Base-by-base conservation (phyloP, 2,797 vertebrate genomes). In the Serranus cabrilla region DNA sequence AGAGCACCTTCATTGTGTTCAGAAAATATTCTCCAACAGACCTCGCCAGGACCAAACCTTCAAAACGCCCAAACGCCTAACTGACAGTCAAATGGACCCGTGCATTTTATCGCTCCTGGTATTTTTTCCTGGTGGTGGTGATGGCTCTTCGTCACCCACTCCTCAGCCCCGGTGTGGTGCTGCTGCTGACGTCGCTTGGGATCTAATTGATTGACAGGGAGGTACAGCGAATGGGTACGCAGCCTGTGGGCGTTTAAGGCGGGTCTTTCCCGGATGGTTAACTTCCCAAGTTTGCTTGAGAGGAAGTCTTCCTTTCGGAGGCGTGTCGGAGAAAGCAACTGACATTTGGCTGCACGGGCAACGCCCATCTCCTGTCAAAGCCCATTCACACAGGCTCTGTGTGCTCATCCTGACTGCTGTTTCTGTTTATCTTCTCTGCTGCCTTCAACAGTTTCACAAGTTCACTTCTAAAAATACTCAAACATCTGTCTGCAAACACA, bases 301-400 rank as follows among this genome's bases (percentile, higher is more conserved):
- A 80, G 72, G 81, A 42, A 80, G 55, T 52, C 54, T 74, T 69
- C 79, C 80, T 71, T 23, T 67, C 62, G 81, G 84, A 91, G 94
- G 94, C 91, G 92, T 89, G 90, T 86, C 84, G 2, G 65, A 12
- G 61, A 80, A 65, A 82, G 82, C 88, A 42, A 58, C 76, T 80
- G 81, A 87, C 81, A 83, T 89, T 83, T 88, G 89, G 91, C 87
- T 90, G 89, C 76, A 82, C 71, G 86, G 93, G 90, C 92, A 84
- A 94, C 94, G 90, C 94, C 93, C 93, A 94, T 94, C 89, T 87
- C 18, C 84, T 83, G 86, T 91, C 85, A 91, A 69, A 90, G 71
- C 62, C 1, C 81, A 60, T 52, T 50, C 64, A 18, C 61, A 25
- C 39, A 31, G 34, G 27, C 27, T 34, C 25, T 13, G 37, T 23